Conservation (phyloP, 2,797 vertebrate species). For the Limnodromus scolopaceus region DNA sequence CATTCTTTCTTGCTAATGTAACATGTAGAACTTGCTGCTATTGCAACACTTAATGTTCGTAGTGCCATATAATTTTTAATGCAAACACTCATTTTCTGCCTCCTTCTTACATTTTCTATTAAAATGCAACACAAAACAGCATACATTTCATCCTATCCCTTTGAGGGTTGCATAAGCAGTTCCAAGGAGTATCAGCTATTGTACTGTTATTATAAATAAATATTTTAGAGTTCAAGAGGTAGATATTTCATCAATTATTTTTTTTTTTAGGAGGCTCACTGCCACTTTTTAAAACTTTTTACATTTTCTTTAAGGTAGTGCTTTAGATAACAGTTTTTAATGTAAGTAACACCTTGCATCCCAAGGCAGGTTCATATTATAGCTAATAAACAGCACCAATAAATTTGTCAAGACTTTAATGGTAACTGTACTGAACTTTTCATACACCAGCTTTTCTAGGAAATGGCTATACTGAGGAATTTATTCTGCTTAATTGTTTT, state of each 20-base stretch:
- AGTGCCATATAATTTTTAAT: constrained; percentile 75
- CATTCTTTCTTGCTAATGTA: constrained; percentile 78
- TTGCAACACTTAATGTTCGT: constrained; percentile 73
- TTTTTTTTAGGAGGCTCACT: constrained; percentile 11
- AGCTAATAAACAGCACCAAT: constrained; percentile 59
- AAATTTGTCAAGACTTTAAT: constrained; percentile 56
- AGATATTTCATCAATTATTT: constrained; percentile 45
- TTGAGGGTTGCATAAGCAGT: constrained; percentile 64
- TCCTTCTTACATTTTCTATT: constrained; percentile 71
- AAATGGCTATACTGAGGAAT: neutral
- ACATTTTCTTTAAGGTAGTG: constrained; percentile 48
- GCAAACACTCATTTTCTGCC: constrained; percentile 76
- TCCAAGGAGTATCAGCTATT: constrained; percentile 70
- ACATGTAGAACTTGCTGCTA: constrained; percentile 75
- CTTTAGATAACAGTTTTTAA: constrained; percentile 50
- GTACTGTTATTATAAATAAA: constrained; percentile 69
- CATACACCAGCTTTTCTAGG: neutral
- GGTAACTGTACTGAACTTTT: constrained; percentile 34
- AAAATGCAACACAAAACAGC: constrained; percentile 74
- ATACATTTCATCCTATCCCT: constrained; percentile 63
- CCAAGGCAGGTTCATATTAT: constrained; percentile 47
- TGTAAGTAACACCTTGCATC: constrained; percentile 43
- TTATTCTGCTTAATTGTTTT: constrained; percentile 39
- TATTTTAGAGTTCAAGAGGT: constrained; percentile 71
- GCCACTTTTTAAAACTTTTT: constrained; percentile 63